Evolutionary conservation across 2,113 vertebrate species (phyloP).

Genomic region (Turdus rufiventris): DNA sequence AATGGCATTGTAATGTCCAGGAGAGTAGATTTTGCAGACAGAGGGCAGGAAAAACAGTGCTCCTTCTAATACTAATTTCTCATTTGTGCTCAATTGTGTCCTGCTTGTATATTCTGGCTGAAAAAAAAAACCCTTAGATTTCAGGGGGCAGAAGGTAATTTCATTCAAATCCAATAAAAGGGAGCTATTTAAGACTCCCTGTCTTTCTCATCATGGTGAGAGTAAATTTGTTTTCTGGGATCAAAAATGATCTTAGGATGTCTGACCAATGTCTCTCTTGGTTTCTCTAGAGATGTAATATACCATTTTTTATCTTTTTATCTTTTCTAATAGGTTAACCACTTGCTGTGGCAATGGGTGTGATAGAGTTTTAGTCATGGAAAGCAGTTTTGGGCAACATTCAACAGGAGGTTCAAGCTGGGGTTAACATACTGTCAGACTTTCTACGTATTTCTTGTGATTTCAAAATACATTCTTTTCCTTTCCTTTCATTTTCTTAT

Average conservation of each 20-base stretch:
- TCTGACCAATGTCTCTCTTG: background rate
- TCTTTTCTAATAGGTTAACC: background rate
- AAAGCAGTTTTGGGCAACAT: background rate
- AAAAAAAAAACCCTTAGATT: background rate
- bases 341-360: background rate
- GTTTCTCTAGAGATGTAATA: background rate
- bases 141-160: background rate
- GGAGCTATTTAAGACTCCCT: background rate
- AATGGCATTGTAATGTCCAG: slow-evolving; percentile 20
- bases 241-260: background rate
- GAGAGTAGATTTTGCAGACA: background rate
- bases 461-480: background rate
- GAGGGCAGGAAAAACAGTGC: background rate
- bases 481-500: background rate
- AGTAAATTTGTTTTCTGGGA: background rate
- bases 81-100: background rate
- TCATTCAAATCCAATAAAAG: background rate
- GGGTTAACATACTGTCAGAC: background rate
- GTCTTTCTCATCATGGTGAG: background rate
- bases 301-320: background rate
- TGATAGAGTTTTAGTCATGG: background rate
- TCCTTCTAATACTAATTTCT: slow-evolving; percentile 8
- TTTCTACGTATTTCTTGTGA: background rate
- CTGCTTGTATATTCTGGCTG: background rate
- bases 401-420: background rate